phyloP scores from a whole-genome alignment of 1,140 invertebrate species.

The Lasioglossum albipes region DNA sequence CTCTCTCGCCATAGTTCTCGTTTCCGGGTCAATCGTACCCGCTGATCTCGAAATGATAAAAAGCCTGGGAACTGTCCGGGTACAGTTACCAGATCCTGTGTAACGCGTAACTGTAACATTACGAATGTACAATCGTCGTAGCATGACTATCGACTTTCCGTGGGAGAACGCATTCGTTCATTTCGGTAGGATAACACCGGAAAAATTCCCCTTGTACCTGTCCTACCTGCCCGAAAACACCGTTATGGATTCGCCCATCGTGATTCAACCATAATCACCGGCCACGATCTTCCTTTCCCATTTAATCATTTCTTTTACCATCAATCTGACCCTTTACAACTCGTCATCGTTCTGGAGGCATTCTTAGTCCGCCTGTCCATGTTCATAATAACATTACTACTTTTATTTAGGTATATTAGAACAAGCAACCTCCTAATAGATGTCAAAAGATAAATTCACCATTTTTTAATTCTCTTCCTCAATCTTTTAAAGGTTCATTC shows the following conservation, averaged over 20 bases:
- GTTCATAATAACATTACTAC: too few relatives aligned
- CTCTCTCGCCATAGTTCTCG: conserved; percentile 1
- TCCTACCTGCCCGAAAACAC: not conserved
- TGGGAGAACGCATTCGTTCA: not conserved
- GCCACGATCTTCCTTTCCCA: not conserved
- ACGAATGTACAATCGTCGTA: conserved; percentile 43
- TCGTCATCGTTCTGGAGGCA: too few relatives aligned
- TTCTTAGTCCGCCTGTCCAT: too few relatives aligned
- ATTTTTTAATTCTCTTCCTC: too few relatives aligned
- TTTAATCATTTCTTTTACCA: not conserved
- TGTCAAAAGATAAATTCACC: too few relatives aligned
- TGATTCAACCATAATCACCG: not conserved
- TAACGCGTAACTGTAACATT: conserved; percentile 62
- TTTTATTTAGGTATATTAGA: too few relatives aligned
- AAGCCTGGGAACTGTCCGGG: conserved; percentile 55
- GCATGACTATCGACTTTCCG: conserved; percentile 18
- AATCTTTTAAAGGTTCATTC: too few relatives aligned
- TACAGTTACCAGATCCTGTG: conserved; percentile 61
- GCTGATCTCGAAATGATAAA: conserved; percentile 54
- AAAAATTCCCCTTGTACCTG: not conserved
- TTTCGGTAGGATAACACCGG: not conserved
- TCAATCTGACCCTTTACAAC: too few relatives aligned
- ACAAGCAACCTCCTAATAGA: too few relatives aligned
- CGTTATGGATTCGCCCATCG: not conserved
- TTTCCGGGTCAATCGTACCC: conserved; percentile 47